Percentiles rank a stretch among this genome's conserved stretches.
Conservation (phyloP, 2,888 invertebrate genomes). For the Dolomedes plantarius region DNA sequence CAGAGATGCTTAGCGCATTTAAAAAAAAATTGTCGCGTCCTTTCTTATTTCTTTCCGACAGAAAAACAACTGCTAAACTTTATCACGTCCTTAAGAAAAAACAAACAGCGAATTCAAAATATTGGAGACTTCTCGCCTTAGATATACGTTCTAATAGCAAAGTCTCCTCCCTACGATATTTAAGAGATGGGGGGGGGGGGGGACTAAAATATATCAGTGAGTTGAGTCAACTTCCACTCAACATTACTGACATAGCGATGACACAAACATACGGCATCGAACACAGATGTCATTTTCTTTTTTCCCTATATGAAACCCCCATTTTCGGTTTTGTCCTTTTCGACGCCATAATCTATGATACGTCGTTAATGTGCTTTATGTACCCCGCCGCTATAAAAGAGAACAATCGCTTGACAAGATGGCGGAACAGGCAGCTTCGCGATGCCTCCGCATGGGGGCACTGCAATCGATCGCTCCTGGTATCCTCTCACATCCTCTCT, state of each 20-base stretch:
- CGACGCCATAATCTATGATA: slow-evolving; percentile 67
- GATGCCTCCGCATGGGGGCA: slow-evolving; percentile 49
- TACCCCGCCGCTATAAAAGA: slow-evolving; percentile 61
- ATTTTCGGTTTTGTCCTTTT: slow-evolving; percentile 68
- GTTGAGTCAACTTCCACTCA: slow-evolving; percentile 48
- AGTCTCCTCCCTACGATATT: slow-evolving; percentile 13
- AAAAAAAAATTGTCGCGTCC: background rate
- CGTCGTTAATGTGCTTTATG: slow-evolving; percentile 70
- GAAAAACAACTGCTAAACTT: background rate
- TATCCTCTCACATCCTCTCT: slow-evolving; percentile 18
- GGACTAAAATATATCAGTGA: slow-evolving; percentile 20
- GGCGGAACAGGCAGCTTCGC: slow-evolving; percentile 53
- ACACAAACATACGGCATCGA: slow-evolving; percentile 53
- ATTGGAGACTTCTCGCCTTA: slow-evolving; percentile 55
- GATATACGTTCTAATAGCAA: slow-evolving; percentile 45
- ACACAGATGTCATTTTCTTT: slow-evolving; percentile 59
- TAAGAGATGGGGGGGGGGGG: slow-evolving; percentile 25
- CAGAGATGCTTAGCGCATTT: background rate
- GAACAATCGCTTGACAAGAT: slow-evolving; percentile 69
- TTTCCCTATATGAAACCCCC: slow-evolving; percentile 58
- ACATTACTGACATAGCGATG: slow-evolving; percentile 62
- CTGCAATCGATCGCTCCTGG: slow-evolving; percentile 31
- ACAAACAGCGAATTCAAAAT: slow-evolving; percentile 16
- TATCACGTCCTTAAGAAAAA: background rate
- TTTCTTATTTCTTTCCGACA: background rate